Conservation (phyloP, 2,888 invertebrate genomes). For the Tineola bisselliella region DNA sequence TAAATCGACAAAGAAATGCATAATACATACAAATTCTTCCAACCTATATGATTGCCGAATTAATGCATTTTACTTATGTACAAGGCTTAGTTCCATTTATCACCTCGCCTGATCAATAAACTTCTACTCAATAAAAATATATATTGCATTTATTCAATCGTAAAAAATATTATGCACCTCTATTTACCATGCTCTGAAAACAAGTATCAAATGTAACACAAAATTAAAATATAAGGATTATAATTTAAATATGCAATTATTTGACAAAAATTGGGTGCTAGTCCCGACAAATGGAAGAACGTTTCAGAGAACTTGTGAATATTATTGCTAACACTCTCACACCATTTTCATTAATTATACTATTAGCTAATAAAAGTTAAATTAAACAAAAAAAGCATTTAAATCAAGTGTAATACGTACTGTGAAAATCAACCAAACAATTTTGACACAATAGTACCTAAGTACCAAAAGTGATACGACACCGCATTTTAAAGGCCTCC, state of each 20-base stretch:
- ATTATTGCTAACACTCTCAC: background rate
- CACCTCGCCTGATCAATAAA: background rate
- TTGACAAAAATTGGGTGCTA: too few relatives aligned
- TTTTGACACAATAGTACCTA: background rate
- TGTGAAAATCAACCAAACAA: background rate
- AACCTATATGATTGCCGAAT: conserved; percentile 15
- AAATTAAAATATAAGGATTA: background rate
- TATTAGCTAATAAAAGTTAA: background rate
- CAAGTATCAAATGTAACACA: background rate
- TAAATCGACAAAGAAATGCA: background rate
- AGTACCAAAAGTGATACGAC: background rate
- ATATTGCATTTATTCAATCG: background rate
- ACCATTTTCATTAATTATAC: background rate
- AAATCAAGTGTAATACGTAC: background rate
- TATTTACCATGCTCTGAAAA: background rate
- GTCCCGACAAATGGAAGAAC: background rate
- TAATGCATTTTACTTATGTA: conserved; percentile 35
- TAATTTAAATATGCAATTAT: background rate
- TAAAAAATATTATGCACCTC: background rate
- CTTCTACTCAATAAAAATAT: conserved; percentile 19
- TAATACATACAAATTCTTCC: background rate
- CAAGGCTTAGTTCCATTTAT: conserved; percentile 29
- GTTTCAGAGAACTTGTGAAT: background rate
- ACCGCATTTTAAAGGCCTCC: background rate
- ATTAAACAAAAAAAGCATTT: background rate